These are phyloP conservation scores for Aphelenchoides avenae DNA, from an alignment of 1,140 invertebrate species.

Conservation along the genomic window DNA sequence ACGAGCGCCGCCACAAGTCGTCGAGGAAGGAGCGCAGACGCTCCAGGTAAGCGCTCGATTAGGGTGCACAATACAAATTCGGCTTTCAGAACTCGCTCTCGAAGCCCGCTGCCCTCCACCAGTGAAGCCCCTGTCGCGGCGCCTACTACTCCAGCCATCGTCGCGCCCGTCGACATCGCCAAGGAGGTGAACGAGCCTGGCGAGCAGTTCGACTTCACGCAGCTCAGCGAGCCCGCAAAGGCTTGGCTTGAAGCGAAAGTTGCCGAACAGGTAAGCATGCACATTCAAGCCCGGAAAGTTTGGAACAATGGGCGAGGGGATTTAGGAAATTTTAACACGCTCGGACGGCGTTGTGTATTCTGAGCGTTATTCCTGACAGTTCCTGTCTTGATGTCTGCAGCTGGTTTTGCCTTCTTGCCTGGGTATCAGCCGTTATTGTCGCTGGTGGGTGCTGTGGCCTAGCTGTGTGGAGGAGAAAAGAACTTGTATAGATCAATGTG, in stretches of 20 bases:
- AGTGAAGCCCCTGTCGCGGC: slow-evolving; percentile 1
- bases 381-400: slow-evolving; percentile 1
- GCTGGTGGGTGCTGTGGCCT: too few relatives aligned
- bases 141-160: not conserved
- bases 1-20: too few relatives aligned
- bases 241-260: slow-evolving; percentile 42
- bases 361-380: slow-evolving; percentile 3
- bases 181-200: slow-evolving; percentile 3
- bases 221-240: slow-evolving; percentile 32
- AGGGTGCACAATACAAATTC: too few relatives aligned
- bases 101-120: too few relatives aligned
- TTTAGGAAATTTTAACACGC: not conserved
- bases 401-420: slow-evolving; percentile 1
- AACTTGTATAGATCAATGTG: too few relatives aligned
- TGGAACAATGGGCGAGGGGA: too few relatives aligned
- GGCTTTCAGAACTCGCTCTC: too few relatives aligned
- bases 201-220: slow-evolving; percentile 14
- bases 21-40: too few relatives aligned
- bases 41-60: too few relatives aligned
- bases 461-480: too few relatives aligned
- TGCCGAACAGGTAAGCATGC: slow-evolving; percentile 37
- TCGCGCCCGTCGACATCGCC: slow-evolving; percentile 17
- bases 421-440: too few relatives aligned
- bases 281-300: too few relatives aligned
- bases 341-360: slow-evolving; percentile 1